These are phyloP conservation scores for Strigamia transsilvanica DNA, from an alignment of 2,888 invertebrate species.

Conservation along the genomic window DNA sequence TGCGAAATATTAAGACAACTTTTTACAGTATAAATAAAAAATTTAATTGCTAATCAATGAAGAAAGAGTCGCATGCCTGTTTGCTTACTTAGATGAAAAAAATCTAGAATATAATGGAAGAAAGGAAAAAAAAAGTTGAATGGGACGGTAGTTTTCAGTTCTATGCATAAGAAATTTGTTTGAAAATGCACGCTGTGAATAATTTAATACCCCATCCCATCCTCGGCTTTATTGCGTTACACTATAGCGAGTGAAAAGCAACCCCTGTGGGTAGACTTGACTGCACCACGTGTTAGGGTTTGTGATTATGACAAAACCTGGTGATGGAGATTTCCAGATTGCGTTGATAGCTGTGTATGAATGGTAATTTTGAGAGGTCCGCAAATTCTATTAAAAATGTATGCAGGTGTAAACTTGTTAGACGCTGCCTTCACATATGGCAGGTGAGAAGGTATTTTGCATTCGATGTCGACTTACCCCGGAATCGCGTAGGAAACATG, in stretches of 20 bases:
- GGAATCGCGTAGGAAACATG: slow-evolving; percentile 18
- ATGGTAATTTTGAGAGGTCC: not conserved
- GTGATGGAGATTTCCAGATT: not conserved
- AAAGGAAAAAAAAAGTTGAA: not conserved
- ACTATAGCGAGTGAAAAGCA: not conserved
- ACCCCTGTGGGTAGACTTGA: slow-evolving; percentile 37
- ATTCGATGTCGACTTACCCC: slow-evolving; percentile 36
- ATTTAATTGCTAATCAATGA: slow-evolving; percentile 8
- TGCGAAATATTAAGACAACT: too few relatives aligned
- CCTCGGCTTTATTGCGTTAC: not conserved
- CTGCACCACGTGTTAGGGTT: slow-evolving; percentile 35
- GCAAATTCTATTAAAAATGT: not conserved
- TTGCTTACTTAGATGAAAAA: not conserved
- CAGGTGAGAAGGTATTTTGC: not conserved
- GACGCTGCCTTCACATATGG: slow-evolving; percentile 16
- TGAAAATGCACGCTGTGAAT: slow-evolving; percentile 24
- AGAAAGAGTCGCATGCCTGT: not conserved
- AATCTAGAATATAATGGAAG: not conserved
- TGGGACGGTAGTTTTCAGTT: slow-evolving; percentile 10
- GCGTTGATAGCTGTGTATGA: not conserved
- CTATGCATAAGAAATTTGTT: slow-evolving; percentile 14
- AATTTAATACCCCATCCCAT: slow-evolving; percentile 1
- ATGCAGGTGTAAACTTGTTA: slow-evolving; percentile 13
- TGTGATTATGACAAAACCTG: slow-evolving; percentile 18
- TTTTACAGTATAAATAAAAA: too few relatives aligned